phyloP scores from a whole-genome alignment of 2,797 vertebrate species.

The Spea hammondii region DNA sequence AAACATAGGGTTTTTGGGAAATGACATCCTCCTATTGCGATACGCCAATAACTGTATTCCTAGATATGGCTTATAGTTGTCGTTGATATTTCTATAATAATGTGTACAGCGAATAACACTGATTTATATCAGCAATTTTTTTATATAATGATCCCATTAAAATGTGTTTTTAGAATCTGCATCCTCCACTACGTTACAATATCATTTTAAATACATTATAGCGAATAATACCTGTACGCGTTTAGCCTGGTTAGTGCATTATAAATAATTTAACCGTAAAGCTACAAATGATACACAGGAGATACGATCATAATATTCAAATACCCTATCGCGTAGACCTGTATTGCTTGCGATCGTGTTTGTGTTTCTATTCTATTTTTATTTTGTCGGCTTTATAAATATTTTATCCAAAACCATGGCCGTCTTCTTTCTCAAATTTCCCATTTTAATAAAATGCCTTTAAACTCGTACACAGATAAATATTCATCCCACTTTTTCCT shows the following conservation, averaged over 20 bases:
- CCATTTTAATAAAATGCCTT: neutral
- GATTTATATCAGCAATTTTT: constrained; percentile 1
- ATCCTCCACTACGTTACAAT: neutral
- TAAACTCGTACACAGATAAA: neutral
- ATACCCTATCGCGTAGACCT: neutral
- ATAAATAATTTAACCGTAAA: neutral
- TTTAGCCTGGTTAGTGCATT: constrained; percentile 5
- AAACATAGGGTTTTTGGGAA: too few relatives aligned
- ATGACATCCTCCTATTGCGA: too few relatives aligned
- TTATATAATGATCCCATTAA: neutral
- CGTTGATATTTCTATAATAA: neutral
- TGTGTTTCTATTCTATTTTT: neutral
- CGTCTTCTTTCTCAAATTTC: neutral
- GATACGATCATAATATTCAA: neutral
- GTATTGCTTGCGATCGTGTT: neutral
- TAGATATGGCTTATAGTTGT: neutral
- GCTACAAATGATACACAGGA: neutral
- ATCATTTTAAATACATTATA: constrained; percentile 1
- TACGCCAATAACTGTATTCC: neutral
- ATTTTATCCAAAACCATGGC: neutral
- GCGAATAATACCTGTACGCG: neutral
- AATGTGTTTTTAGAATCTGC: neutral
- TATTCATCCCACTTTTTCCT: neutral
- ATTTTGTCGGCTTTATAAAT: neutral
- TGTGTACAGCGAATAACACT: neutral